Evolutionary conservation across 2,797 vertebrate genomes (phyloP), one percentile per base, ranked within the genome.

Genomic region (Dallia pectoralis): DNA sequence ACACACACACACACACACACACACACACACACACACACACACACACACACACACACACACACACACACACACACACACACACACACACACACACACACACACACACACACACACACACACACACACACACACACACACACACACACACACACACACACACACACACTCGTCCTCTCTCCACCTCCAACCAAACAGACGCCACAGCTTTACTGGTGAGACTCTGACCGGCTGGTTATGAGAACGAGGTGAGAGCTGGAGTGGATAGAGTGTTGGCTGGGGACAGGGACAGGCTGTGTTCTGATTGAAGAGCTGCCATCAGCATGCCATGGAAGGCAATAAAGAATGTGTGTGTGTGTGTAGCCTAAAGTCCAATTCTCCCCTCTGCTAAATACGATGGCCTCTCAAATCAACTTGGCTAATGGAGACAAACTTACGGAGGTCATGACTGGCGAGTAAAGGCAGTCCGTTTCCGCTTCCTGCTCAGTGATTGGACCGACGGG

Each of bases 171-270:
- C 72, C 70, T 73, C 44, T 76, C 79, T 72, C 64, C 82, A 74
- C 75, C 70, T 83, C 44, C 8, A 74, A 48, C 61, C 71, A 83
- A 75, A 40, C 74, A 72, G 73, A 70, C 77, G 73, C 29, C 9
- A 65, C 80, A 84, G 82, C 76, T 72, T 85, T 77, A 77, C 71
- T 75, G 53, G 75, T 74, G 77, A 84, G 82, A 88, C 78, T 76
- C 7, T 64, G 30, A 80, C 64, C 33, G 71, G 36, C 76, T 75
- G 74, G 79, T 85, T 70, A 81, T 85, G 70, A 79, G 75, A 78
- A 77, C 82, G 75, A 82, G 75, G n/a, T 59, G 22, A n/a, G 73
- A 79, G 79, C 47, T 62, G 56, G 76, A 79, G 73, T 76, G 63
- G 70, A 25, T 19, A 51, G 70, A 74, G 67, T 82, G 56, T 69